These are phyloP conservation scores for Xestia rhomboidea DNA, from an alignment of 2,888 invertebrate species.

Conservation along the genomic window DNA sequence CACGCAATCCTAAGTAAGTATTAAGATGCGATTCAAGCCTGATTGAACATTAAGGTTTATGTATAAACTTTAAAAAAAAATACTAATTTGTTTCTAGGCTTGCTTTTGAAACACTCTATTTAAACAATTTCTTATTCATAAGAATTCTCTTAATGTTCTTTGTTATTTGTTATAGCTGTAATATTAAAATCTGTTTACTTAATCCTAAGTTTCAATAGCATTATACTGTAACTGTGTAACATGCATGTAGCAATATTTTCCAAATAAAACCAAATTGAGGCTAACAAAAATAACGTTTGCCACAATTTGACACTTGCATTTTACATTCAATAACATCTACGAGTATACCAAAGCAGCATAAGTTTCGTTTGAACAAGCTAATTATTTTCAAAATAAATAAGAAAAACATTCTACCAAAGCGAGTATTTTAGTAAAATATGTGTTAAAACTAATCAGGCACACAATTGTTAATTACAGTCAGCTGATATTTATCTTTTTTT, in stretches of 20 bases:
- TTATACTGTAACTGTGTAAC: neutral
- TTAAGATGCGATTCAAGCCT: constrained; percentile 2
- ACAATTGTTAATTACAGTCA: neutral
- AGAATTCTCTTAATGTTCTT: neutral
- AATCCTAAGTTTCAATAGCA: neutral
- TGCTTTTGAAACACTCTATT: neutral
- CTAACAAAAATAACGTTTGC: neutral
- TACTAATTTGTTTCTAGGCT: neutral
- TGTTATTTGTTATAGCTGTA: neutral
- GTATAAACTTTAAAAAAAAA: neutral
- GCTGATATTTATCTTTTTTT: neutral
- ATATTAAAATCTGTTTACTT: constrained; percentile 3
- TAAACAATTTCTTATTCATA: constrained; percentile 8
- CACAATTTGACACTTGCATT: neutral
- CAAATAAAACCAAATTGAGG: neutral
- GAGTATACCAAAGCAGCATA: neutral
- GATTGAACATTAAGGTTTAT: constrained; percentile 1
- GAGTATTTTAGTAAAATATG: neutral
- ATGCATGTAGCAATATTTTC: neutral
- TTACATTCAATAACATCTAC: neutral
- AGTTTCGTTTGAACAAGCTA: neutral
- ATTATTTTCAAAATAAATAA: neutral
- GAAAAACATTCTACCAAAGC: neutral
- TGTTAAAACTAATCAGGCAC: neutral
- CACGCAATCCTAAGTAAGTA: constrained; percentile 14